These are phyloP conservation scores for Littorina saxatilis DNA, from an alignment of 1,140 invertebrate species.

Conservation along the genomic window DNA sequence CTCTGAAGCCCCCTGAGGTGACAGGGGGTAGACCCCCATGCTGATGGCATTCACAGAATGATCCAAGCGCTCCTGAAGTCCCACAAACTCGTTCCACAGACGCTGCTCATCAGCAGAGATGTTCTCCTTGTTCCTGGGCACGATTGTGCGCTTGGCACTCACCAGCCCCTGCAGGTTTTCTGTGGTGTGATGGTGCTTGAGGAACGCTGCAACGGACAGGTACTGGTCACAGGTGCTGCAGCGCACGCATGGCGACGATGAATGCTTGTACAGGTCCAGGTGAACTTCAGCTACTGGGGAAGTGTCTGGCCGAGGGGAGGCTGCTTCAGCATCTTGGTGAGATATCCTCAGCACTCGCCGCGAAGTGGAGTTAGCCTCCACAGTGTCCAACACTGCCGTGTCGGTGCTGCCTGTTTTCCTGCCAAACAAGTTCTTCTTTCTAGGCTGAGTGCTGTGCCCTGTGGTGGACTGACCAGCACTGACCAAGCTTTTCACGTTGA, in stretches of 20 bases:
- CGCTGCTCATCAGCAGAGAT: conserved; percentile 55
- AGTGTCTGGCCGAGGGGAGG: not conserved
- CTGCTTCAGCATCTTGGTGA: conserved; percentile 38
- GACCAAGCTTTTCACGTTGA: conserved; percentile 55
- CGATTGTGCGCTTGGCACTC: conserved; percentile 53
- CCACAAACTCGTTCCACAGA: conserved; percentile 65
- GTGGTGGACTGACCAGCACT: not conserved
- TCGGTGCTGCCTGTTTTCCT: conserved; percentile 11
- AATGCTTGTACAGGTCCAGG: conserved; percentile 63
- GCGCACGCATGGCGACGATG: conserved; percentile 61
- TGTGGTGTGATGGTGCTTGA: conserved; percentile 64
- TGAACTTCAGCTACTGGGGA: conserved; percentile 65
- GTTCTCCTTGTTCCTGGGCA: conserved; percentile 53
- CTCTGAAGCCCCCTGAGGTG: not conserved
- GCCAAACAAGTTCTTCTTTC: conserved; percentile 34
- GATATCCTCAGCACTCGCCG: conserved; percentile 40
- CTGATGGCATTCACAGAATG: conserved; percentile 29
- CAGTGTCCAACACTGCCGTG: not conserved
- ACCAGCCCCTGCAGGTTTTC: conserved; percentile 50
- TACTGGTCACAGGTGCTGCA: conserved; percentile 67
- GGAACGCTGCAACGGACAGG: conserved; percentile 65
- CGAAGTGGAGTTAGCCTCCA: not conserved
- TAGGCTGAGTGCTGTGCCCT: not conserved
- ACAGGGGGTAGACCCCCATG: conserved; percentile 27
- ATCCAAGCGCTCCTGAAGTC: conserved; percentile 39